A percentile compares a stretch with the other conserved stretches of the same genome.
Conservation (phyloP, 1,140 invertebrate species). For the Megalonaias nervosa region DNA sequence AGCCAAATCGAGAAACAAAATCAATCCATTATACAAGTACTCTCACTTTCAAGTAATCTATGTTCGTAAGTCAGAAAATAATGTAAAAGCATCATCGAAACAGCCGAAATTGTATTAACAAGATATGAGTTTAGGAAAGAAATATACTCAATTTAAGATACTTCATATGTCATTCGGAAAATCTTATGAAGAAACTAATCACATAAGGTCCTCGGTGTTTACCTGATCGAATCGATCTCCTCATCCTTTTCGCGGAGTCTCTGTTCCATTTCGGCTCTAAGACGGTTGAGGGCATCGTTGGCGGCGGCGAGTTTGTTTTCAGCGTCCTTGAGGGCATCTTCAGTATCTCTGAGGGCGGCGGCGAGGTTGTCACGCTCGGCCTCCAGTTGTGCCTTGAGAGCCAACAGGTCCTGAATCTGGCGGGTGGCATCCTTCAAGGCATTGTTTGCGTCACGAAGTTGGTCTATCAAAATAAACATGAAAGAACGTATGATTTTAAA, state of each 20-base stretch:
- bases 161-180: no score
- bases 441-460: conserved; percentile 68
- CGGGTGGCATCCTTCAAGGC: conserved; percentile 68
- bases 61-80: no score
- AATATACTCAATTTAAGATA: no score
- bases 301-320: conserved; percentile 68
- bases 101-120: conserved; percentile 4
- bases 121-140: no score
- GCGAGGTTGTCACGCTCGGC: conserved; percentile 69
- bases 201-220: not conserved
- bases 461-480: conserved; percentile 42
- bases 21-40: no score
- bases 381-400: conserved; percentile 62
- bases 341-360: conserved; percentile 66
- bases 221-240: conserved; percentile 70
- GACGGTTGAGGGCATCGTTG: conserved; percentile 66
- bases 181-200: no score
- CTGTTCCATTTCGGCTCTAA: conserved; percentile 69
- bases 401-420: conserved; percentile 63
- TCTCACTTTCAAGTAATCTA: no score
- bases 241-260: conserved; percentile 72
- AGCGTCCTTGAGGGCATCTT: conserved; percentile 68
- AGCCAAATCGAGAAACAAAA: no score
- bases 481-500: not conserved
- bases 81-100: not conserved